Evolutionary conservation across 2,113 vertebrate species (phyloP), one percentile per base, ranked within the genome.

Genomic region (Herpailurus yagouaroundi): DNA sequence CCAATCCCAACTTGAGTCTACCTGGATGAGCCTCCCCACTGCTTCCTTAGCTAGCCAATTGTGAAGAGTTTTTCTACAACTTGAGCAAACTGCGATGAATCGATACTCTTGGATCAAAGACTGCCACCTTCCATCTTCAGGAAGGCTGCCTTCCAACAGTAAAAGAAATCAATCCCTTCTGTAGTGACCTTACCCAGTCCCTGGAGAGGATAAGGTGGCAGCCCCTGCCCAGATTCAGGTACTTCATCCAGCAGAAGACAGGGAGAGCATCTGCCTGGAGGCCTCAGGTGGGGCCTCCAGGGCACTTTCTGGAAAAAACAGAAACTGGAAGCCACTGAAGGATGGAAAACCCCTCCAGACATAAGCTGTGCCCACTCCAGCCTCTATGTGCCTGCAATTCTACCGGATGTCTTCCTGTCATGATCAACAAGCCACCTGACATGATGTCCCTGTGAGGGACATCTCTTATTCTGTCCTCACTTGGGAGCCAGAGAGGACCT

Each of bases 131-230:
- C 63, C 66, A 80, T 94, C 89, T 92, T 52, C 38, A 68, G 55
- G 48, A 94, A 80, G 38, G 55, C 69, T 90, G 68, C 15, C 63
- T 83, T 92, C 86, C 94, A 79, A 52, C 63, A 84, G 95, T 84
- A 82, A 95, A 98, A 95, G 66, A 92, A 96, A 94, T 93, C 95
- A 73, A 57, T 88, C 14, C 25, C n/a, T 91, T 48, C 87, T 79
- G 76, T 74, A 50, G 87, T 92, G 92, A 48, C 82, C 77, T 82
- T 48, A 91, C 91, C 74, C 23, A 12, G 29, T 4, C 45, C 50
- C 77, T 86, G 13, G 18, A 64, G 19, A 87, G 23, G 60, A 33
- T 25, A 15, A 38, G n/a, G n/a, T n/a, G 45, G 68, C 33, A 15
- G 12, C 69, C 18, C 19, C 55, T 45, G 4, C 27, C 74, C 21